These are phyloP conservation scores for Drosophila carrolli DNA, from an alignment of 1,140 invertebrate genomes.

Conservation along the genomic window DNA sequence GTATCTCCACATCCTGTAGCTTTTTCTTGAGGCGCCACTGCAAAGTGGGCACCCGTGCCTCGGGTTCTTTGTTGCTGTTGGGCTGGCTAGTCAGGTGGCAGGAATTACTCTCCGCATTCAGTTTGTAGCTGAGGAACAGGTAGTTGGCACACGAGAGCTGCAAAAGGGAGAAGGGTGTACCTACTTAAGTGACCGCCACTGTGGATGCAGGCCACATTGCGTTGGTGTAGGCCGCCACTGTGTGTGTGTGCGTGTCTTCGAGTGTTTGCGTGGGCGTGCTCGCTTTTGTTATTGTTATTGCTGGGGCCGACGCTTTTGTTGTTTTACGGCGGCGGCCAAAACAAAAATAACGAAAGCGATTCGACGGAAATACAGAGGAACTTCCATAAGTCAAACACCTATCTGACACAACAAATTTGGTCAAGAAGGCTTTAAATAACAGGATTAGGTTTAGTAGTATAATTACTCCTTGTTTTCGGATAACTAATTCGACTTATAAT, in stretches of 20 bases:
- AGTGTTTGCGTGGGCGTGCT: slow-evolving; percentile 64
- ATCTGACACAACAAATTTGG: no score
- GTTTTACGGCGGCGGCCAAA: slow-evolving; percentile 58
- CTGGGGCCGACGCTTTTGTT: slow-evolving; percentile 44
- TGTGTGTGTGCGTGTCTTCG: slow-evolving; percentile 38
- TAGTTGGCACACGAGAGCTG: slow-evolving; percentile 95
- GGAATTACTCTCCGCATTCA: slow-evolving; percentile 88
- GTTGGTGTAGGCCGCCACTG: slow-evolving; percentile 22
- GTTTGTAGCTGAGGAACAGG: slow-evolving; percentile 94
- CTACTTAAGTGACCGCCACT: slow-evolving; percentile 21
- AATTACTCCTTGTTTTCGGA: no score
- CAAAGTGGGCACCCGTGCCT: slow-evolving; percentile 88
- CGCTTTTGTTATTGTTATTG: slow-evolving; percentile 59
- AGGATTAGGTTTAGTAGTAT: no score
- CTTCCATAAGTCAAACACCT: background rate
- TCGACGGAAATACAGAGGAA: slow-evolving; percentile 48
- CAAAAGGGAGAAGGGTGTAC: background rate
- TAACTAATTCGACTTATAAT: no score
- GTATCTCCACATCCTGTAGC: slow-evolving; percentile 96
- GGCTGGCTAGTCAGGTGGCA: slow-evolving; percentile 89
- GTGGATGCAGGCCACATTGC: slow-evolving; percentile 30
- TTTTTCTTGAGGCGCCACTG: slow-evolving; percentile 90
- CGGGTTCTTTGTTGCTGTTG: slow-evolving; percentile 88
- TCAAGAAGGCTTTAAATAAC: no score
- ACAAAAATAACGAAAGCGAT: slow-evolving; percentile 62